Evolutionary conservation across 2,797 vertebrate species (phyloP).

Genomic region (Dromococcyx pavoninus): DNA sequence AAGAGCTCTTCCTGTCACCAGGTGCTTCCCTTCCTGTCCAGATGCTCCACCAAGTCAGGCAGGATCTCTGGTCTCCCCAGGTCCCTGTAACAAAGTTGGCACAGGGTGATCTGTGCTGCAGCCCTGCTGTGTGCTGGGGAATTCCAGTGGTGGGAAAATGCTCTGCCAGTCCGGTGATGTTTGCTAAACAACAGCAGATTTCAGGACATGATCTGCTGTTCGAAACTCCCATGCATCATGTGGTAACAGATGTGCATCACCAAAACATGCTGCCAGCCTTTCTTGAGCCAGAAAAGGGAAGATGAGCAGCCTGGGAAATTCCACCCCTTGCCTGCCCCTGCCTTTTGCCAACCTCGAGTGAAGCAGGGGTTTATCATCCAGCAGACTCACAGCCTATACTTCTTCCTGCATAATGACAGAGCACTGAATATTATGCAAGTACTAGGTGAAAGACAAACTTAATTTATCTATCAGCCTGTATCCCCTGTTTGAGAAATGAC

Average conservation of each 20-base stretch:
- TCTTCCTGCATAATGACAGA: background rate
- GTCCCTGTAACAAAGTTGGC: background rate
- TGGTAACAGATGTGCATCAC: background rate
- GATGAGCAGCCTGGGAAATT: background rate
- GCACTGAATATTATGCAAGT: background rate
- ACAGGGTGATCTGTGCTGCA: rapidly evolving
- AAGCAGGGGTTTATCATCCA: background rate
- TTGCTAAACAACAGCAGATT: background rate
- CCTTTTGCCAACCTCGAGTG: background rate
- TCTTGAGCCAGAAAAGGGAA: background rate
- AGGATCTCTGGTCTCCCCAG: background rate
- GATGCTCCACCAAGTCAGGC: background rate
- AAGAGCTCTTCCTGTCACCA: background rate
- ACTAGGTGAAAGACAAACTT: background rate
- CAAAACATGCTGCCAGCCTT: background rate
- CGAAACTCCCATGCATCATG: background rate
- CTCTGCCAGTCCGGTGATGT: background rate
- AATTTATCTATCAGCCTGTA: background rate
- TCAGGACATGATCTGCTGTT: background rate
- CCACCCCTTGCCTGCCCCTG: background rate
- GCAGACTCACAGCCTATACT: background rate
- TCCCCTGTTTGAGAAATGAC: background rate
- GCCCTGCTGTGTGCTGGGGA: background rate
- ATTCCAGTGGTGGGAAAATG: background rate
- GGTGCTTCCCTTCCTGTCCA: background rate